These are phyloP conservation scores for Cebidichthys violaceus DNA, from an alignment of 2,113 vertebrate species.

Conservation along the genomic window DNA sequence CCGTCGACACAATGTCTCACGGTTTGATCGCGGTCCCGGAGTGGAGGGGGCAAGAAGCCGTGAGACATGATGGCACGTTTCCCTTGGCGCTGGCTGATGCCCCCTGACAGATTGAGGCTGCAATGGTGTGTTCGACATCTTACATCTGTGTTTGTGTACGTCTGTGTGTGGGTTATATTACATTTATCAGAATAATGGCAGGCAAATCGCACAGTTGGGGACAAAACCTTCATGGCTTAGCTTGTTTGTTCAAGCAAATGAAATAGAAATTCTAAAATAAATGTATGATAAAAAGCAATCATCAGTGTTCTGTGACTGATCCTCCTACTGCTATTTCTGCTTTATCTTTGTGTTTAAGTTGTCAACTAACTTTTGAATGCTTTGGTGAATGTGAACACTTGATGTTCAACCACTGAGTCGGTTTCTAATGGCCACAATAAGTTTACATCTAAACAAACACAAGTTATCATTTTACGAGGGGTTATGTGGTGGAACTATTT, in stretches of 20 bases:
- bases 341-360: conserved; percentile 9
- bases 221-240: conserved; percentile 12
- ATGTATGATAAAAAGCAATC: conserved; percentile 38
- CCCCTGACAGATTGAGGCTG: conserved; percentile 83
- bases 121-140: conserved; percentile 39
- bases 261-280: conserved; percentile 25
- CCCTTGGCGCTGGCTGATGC: conserved; percentile 73
- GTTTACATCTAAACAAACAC: conserved; percentile 2
- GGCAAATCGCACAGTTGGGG: conserved; percentile 25
- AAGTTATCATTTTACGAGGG: neutral
- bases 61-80: conserved; percentile 55
- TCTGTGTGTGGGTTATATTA: conserved; percentile 3
- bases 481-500: neutral
- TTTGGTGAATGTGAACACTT: conserved; percentile 12
- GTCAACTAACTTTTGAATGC: conserved; percentile 41
- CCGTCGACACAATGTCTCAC: conserved; percentile 27
- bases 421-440: conserved; percentile 1
- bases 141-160: conserved; percentile 23
- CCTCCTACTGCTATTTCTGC: conserved; percentile 18
- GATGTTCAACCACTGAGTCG: conserved; percentile 13
- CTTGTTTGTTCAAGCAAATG: conserved; percentile 48
- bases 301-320: conserved; percentile 34
- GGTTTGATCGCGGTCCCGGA: conserved; percentile 45
- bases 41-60: conserved; percentile 41
- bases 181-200: conserved; percentile 52